Percentiles rank a stretch among this genome's conserved stretches.
Conservation (phyloP, 2,113 vertebrate genomes). For the Crotalus tigris region DNA sequence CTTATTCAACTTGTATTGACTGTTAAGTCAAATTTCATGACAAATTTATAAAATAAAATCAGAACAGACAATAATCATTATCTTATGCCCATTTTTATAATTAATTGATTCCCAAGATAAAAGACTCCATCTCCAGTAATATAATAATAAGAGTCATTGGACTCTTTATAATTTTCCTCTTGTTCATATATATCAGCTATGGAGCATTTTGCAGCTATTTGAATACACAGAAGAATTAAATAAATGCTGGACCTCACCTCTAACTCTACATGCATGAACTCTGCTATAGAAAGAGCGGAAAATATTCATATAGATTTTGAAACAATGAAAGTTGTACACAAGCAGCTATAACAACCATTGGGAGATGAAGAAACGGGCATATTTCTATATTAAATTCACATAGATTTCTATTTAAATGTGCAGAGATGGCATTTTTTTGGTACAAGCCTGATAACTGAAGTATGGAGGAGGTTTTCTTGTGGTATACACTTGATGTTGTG, state of each 20-base stretch:
- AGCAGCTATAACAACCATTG: not conserved
- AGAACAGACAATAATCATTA: slow-evolving; percentile 52
- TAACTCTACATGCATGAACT: not conserved
- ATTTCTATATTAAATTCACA: not conserved
- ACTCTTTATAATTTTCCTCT: slow-evolving; percentile 34
- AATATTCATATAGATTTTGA: not conserved
- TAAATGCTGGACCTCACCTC: not conserved
- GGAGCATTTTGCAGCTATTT: slow-evolving; percentile 24
- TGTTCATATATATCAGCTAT: slow-evolving; percentile 14
- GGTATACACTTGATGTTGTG: not conserved
- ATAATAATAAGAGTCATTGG: slow-evolving; percentile 18
- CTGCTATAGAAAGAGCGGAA: not conserved
- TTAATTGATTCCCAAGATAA: slow-evolving; percentile 53
- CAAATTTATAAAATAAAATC: slow-evolving; percentile 51
- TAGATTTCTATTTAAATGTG: not conserved
- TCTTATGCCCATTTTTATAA: slow-evolving; percentile 51
- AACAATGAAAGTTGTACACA: not conserved
- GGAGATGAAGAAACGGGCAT: not conserved
- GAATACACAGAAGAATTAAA: slow-evolving; percentile 9
- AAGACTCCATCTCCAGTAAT: slow-evolving; percentile 4
- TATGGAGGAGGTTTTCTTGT: not conserved
- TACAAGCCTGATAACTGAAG: not conserved
- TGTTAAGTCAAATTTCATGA: slow-evolving; percentile 59
- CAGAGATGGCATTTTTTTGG: not conserved
- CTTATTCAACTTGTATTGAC: slow-evolving; percentile 68